phyloP scores from a whole-genome alignment of 1,140 invertebrate species.

The Bombus huntii region DNA sequence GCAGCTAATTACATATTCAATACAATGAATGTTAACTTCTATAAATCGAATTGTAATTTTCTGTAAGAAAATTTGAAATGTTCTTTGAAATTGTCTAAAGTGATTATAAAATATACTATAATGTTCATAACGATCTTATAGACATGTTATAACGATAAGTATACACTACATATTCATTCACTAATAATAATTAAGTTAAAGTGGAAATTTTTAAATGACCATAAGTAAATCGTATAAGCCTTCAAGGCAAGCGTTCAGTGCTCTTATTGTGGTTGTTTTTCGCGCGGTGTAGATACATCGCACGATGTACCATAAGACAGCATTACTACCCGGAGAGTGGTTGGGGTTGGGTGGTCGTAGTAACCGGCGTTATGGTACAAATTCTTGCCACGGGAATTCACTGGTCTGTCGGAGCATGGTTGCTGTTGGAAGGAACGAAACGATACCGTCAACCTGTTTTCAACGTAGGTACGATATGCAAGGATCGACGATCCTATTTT shows the following conservation, averaged over 20 bases:
- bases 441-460: conserved; percentile 70
- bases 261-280: conserved; percentile 62
- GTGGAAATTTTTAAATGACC: too few relatives aligned
- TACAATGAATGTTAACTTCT: too few relatives aligned
- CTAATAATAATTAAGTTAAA: neutral
- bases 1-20: too few relatives aligned
- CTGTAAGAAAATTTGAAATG: too few relatives aligned
- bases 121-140: too few relatives aligned
- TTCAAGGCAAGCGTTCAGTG: neutral
- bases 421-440: conserved; percentile 73
- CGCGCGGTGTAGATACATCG: conserved; percentile 81
- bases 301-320: conserved; percentile 80
- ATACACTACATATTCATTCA: neutral
- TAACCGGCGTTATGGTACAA: conserved; percentile 83
- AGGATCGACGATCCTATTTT: conserved; percentile 10
- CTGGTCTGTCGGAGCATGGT: conserved; percentile 79
- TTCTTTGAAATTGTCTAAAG: too few relatives aligned
- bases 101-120: too few relatives aligned
- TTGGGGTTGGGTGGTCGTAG: conserved; percentile 86
- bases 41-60: too few relatives aligned
- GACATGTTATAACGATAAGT: too few relatives aligned
- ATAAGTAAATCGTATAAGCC: neutral
- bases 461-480: conserved; percentile 72
- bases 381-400: conserved; percentile 83
- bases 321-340: conserved; percentile 88